These are phyloP conservation scores for Meandrusa payeni DNA, from an alignment of 2,888 invertebrate species.

Conservation along the genomic window DNA sequence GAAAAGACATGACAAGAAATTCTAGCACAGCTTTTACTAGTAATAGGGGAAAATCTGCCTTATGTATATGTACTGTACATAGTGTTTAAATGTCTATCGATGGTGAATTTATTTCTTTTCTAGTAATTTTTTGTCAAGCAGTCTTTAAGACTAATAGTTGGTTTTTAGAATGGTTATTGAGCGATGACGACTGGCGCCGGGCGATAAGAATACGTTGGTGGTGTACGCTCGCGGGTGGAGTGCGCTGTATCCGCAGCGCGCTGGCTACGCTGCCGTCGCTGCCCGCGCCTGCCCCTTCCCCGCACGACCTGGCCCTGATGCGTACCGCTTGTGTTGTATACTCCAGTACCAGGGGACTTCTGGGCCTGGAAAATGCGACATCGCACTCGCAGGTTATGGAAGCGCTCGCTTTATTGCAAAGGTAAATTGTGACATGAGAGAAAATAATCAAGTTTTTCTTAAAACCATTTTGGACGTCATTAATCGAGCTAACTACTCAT, in stretches of 20 bases:
- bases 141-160: too few relatives aligned
- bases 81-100: too few relatives aligned
- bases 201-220: constrained; percentile 63
- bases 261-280: constrained; percentile 31
- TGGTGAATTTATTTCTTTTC: too few relatives aligned
- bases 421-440: constrained; percentile 55
- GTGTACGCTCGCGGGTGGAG: constrained; percentile 45
- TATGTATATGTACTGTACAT: too few relatives aligned
- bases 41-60: too few relatives aligned
- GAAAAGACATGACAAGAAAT: too few relatives aligned
- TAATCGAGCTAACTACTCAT: too few relatives aligned
- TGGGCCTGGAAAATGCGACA: constrained; percentile 83
- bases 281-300: constrained; percentile 45
- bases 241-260: constrained; percentile 38
- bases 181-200: constrained; percentile 56
- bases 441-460: not conserved
- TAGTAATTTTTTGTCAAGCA: too few relatives aligned
- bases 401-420: constrained; percentile 76
- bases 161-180: constrained; percentile 61
- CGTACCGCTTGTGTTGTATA: constrained; percentile 75
- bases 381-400: constrained; percentile 80
- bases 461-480: too few relatives aligned
- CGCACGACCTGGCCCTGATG: constrained; percentile 68
- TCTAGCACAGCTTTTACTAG: too few relatives aligned
- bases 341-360: constrained; percentile 75